phyloP scores from a whole-genome alignment of 2,888 invertebrate genomes.

The Drosophila sordidula region DNA sequence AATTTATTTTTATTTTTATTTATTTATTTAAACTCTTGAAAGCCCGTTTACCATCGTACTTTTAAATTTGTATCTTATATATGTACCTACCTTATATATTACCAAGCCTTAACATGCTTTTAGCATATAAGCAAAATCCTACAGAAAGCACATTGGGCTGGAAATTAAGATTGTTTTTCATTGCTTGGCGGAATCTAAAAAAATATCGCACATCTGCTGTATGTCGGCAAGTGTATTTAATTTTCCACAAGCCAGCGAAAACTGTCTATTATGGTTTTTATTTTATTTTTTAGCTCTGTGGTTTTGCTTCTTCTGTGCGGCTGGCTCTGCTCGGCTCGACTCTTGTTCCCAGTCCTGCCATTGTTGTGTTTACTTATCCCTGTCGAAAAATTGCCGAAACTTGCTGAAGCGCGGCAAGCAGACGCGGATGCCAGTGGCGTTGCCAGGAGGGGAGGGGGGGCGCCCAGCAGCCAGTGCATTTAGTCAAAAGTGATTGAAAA shows the following conservation, averaged over 20 bases:
- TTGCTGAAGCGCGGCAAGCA: slow-evolving; percentile 54
- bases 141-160: too few relatives aligned
- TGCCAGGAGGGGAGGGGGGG: background rate
- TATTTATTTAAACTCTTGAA: too few relatives aligned
- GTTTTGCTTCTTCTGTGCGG: slow-evolving; percentile 46
- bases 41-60: too few relatives aligned
- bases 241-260: background rate
- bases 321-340: slow-evolving; percentile 23
- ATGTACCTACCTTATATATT: too few relatives aligned
- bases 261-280: background rate
- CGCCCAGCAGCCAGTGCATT: slow-evolving; percentile 64
- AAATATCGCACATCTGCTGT: background rate
- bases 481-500: slow-evolving; percentile 82
- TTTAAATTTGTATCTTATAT: too few relatives aligned
- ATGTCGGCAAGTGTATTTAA: slow-evolving; percentile 7
- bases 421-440: background rate
- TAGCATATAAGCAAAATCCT: too few relatives aligned
- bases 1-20: too few relatives aligned
- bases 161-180: too few relatives aligned
- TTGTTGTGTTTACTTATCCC: slow-evolving; percentile 77
- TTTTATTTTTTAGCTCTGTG: slow-evolving; percentile 43
- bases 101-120: too few relatives aligned
- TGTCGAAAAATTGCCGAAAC: slow-evolving; percentile 73
- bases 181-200: too few relatives aligned
- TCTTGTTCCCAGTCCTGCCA: slow-evolving; percentile 31